Conservation (phyloP, 2,113 vertebrate species). For the Falco punctatus region DNA sequence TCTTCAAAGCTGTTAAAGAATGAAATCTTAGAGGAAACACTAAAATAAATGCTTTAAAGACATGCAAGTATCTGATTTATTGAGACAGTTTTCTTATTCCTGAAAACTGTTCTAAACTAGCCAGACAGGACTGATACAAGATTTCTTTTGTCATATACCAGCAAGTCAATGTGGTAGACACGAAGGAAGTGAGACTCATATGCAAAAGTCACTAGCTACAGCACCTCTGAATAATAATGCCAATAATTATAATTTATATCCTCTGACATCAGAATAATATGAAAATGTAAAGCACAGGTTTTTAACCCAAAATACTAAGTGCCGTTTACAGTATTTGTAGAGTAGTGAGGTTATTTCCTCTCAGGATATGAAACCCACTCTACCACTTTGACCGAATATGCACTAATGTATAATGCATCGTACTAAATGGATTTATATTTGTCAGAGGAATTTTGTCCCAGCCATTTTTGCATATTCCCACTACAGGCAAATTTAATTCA, state of each 20-base stretch:
- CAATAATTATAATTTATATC: slow-evolving; percentile 71
- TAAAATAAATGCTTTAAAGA: slow-evolving; percentile 73
- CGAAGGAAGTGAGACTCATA: slow-evolving; percentile 38
- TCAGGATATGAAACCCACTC: slow-evolving; percentile 54
- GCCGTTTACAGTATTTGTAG: slow-evolving; percentile 47
- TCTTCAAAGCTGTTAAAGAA: slow-evolving; percentile 73
- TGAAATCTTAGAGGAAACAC: slow-evolving; percentile 71
- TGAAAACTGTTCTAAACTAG: slow-evolving; percentile 74
- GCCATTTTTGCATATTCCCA: slow-evolving; percentile 59
- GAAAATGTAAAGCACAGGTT: slow-evolving; percentile 56
- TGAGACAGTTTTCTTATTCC: slow-evolving; percentile 72
- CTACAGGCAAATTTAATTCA: slow-evolving; percentile 64
- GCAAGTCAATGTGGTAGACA: slow-evolving; percentile 57
- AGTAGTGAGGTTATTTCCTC: slow-evolving; percentile 66
- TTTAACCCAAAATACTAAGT: slow-evolving; percentile 58
- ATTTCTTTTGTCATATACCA: slow-evolving; percentile 75
- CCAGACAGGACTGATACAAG: slow-evolving; percentile 70
- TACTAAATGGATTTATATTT: slow-evolving; percentile 76
- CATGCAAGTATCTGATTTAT: slow-evolving; percentile 65
- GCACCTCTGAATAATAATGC: slow-evolving; percentile 66
- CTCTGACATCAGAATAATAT: slow-evolving; percentile 62
- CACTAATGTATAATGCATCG: slow-evolving; percentile 73
- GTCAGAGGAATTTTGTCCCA: slow-evolving; percentile 69
- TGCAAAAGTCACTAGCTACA: slow-evolving; percentile 59
- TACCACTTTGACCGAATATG: slow-evolving; percentile 57